Evolutionary conservation across 2,888 invertebrate genomes (phyloP), one percentile per base, ranked within the genome.

Genomic region (Microctonus hyperodae): DNA sequence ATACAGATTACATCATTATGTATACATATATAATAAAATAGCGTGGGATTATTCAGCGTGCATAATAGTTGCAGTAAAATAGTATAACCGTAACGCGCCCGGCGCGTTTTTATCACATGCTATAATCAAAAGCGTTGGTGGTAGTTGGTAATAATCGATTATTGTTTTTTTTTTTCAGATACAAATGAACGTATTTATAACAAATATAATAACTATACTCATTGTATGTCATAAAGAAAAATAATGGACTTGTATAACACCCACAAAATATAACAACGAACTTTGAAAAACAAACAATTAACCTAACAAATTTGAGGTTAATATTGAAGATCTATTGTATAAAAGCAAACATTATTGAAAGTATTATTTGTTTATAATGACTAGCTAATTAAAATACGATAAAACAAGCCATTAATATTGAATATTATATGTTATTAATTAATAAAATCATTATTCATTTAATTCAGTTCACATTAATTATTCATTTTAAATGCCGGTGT

Each of bases 1-100:
- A 28, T 28, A 28, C 9, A 44, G 4, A 44, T 44, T 16, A 44
- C 16, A n/a, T 16, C 28, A 28, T n/a, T n/a, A n/a, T 28, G 28
- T 28, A 28, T 28, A n/a, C 13, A 31, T 55, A 16, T 57, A 57
- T 56, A 37, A 35, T 20, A n/a, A n/a, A n/a, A 33, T 33, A 22
- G 28, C 23, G 40, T 60, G 48, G 28, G 35, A 59, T 28, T n/a
- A 58, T 59, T 23, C 13, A 28, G 57, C 20, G 35, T 37, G 35
- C 68, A 50, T 44, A 33, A 35, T 60, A 68, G 57, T 56, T 59
- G 44, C 13, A 31, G 31, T 28, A 7, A 31, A 60, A 60, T 40
- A 16, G 58, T 60, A 60, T 60, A 48, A 28, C 50, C 60, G 60
- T 60, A 60, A 50, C 60, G 48, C 44, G 20, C 16, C 11, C 31